Percentiles rank a stretch among this genome's conserved stretches.
Conservation (phyloP, 2,888 invertebrate genomes). For the Volucella zonaria region DNA sequence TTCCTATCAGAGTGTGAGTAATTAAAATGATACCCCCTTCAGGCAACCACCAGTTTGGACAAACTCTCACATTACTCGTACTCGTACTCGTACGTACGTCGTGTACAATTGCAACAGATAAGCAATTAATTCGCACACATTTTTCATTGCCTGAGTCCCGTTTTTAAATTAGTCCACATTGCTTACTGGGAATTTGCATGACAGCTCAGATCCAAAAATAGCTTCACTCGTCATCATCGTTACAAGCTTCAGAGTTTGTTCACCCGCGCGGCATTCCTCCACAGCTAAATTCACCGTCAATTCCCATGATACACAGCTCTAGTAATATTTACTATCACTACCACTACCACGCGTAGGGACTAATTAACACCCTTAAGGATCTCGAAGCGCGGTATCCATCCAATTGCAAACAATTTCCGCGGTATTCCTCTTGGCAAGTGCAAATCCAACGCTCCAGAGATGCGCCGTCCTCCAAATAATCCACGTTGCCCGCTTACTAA, state of each 20-base stretch:
- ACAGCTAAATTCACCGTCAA: slow-evolving; percentile 57
- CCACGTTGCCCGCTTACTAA: slow-evolving; percentile 69
- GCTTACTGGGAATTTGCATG: slow-evolving; percentile 65
- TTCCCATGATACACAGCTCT: slow-evolving; percentile 54
- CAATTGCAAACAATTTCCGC: slow-evolving; percentile 58
- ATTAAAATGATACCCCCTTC: slow-evolving; percentile 5
- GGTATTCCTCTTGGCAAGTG: slow-evolving; percentile 26
- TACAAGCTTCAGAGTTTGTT: slow-evolving; percentile 67
- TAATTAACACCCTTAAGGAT: slow-evolving; percentile 71
- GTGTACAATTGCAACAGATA: slow-evolving; percentile 62
- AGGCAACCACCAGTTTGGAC: background rate
- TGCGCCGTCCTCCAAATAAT: slow-evolving; percentile 25
- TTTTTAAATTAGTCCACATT: slow-evolving; percentile 38
- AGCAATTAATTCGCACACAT: slow-evolving; percentile 70
- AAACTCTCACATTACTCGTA: slow-evolving; percentile 54
- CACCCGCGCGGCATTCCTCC: slow-evolving; percentile 64
- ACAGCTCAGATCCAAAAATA: slow-evolving; percentile 69
- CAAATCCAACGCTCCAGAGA: slow-evolving; percentile 41
- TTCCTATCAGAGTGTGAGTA: slow-evolving; percentile 21
- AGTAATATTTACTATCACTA: background rate
- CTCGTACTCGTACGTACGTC: no score
- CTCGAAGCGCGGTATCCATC: slow-evolving; percentile 43
- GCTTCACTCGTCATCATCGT: slow-evolving; percentile 55
- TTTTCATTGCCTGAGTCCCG: slow-evolving; percentile 55
- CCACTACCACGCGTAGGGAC: slow-evolving; percentile 27